Percentiles rank a stretch among this genome's conserved stretches.
Evolutionary conservation across 2,113 vertebrate species (phyloP).

Genomic region (Tretioscincus oriximinensis): DNA sequence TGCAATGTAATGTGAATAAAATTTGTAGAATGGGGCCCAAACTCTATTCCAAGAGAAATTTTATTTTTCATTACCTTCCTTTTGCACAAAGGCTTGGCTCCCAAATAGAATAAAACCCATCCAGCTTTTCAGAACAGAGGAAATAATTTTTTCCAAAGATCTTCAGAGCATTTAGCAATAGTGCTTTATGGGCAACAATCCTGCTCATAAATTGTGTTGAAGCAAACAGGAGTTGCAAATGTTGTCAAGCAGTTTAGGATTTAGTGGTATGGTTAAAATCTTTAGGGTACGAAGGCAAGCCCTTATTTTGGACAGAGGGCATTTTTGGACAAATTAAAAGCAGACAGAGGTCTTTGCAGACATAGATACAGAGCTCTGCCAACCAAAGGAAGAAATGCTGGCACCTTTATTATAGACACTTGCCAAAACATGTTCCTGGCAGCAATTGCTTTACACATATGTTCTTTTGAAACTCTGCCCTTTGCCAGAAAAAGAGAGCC

Average conservation of each 20-base stretch:
- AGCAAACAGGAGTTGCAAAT: neutral
- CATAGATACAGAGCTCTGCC: neutral
- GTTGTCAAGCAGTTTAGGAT: neutral
- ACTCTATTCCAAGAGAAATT: neutral
- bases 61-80: neutral
- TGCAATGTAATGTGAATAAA: neutral
- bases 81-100: neutral
- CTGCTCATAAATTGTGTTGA: neutral
- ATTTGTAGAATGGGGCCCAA: neutral
- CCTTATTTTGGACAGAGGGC: neutral
- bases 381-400: neutral
- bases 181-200: neutral
- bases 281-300: neutral
- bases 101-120: neutral
- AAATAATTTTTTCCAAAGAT: neutral
- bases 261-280: neutral
- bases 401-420: neutral
- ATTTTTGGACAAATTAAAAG: neutral
- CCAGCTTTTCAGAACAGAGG: neutral
- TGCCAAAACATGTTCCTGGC: slow-evolving; percentile 34
- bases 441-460: slow-evolving; percentile 7
- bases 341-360: neutral
- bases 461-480: slow-evolving; percentile 19
- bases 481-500: slow-evolving; percentile 4
- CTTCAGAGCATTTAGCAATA: slow-evolving; percentile 1